phyloP scores from a whole-genome alignment of 2,888 invertebrate genomes.

The Melanostoma scalare region DNA sequence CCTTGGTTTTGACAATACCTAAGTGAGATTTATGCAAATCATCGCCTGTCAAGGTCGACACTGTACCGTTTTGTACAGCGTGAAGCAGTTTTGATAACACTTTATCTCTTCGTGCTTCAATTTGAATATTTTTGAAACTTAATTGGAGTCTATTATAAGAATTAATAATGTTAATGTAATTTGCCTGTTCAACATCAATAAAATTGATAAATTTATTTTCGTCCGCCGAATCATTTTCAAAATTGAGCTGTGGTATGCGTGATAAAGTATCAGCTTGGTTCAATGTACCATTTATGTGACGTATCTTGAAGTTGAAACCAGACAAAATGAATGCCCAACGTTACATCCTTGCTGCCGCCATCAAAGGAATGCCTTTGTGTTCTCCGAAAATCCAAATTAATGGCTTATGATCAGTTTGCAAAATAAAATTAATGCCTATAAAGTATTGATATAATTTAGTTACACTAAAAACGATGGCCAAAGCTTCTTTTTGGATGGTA shows the following conservation, averaged over 20 bases:
- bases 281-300: slow-evolving; percentile 15
- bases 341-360: slow-evolving; percentile 6
- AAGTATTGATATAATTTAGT: slow-evolving; percentile 65
- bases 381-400: slow-evolving; percentile 12
- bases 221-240: not conserved
- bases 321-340: slow-evolving; percentile 10
- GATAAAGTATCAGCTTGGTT: slow-evolving; percentile 12
- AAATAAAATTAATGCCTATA: slow-evolving; percentile 51
- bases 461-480: slow-evolving; percentile 52
- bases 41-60: slow-evolving; percentile 43
- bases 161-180: not conserved
- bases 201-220: slow-evolving; percentile 51
- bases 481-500: slow-evolving; percentile 30
- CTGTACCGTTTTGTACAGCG: slow-evolving; percentile 46
- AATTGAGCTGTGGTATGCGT: not conserved
- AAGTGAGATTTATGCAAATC: slow-evolving; percentile 66
- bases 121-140: slow-evolving; percentile 12
- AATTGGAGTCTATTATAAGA: slow-evolving; percentile 5
- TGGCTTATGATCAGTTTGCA: slow-evolving; percentile 51
- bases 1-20: slow-evolving; percentile 67
- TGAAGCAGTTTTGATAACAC: slow-evolving; percentile 48
- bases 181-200: slow-evolving; percentile 1
- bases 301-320: slow-evolving; percentile 20
- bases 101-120: slow-evolving; percentile 28
- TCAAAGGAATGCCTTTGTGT: slow-evolving; percentile 15